phyloP scores from a whole-genome alignment of 2,797 vertebrate species.

The Diceros bicornis region DNA sequence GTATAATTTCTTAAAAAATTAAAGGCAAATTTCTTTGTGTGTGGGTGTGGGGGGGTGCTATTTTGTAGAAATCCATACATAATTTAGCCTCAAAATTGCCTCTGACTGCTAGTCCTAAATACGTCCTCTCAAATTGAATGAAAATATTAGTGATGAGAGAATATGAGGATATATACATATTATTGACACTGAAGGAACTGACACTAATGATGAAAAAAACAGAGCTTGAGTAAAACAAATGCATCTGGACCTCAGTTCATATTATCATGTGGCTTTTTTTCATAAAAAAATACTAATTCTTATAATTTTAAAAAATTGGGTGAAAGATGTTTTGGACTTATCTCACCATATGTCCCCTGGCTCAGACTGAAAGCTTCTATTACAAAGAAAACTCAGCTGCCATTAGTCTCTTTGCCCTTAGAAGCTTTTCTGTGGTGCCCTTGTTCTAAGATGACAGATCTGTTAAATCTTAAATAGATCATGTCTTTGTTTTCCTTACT shows the following conservation, averaged over 20 bases:
- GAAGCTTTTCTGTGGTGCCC: not conserved
- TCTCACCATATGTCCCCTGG: not conserved
- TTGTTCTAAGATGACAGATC: not conserved
- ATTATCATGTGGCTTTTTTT: not conserved
- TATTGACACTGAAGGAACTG: not conserved
- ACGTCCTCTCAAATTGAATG: not conserved
- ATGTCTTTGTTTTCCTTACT: not conserved
- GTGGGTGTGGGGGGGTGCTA: fast-evolving
- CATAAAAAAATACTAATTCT: not conserved
- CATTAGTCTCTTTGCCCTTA: not conserved
- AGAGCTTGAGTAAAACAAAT: not conserved
- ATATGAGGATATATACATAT: not conserved
- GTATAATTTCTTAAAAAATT: not conserved
- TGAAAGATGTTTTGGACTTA: not conserved
- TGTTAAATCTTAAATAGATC: not conserved
- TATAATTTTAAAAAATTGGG: not conserved
- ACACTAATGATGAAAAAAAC: not conserved
- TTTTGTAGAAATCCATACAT: not conserved
- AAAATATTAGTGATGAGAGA: not conserved
- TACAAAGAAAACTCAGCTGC: not conserved
- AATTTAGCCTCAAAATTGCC: conserved; percentile 10
- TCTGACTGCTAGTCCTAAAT: not conserved
- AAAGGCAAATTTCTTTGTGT: not conserved
- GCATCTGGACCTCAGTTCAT: not conserved
- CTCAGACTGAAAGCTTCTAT: not conserved